Base-by-base conservation (phyloP, 1,140 invertebrate genomes). In the Campodea augens region DNA sequence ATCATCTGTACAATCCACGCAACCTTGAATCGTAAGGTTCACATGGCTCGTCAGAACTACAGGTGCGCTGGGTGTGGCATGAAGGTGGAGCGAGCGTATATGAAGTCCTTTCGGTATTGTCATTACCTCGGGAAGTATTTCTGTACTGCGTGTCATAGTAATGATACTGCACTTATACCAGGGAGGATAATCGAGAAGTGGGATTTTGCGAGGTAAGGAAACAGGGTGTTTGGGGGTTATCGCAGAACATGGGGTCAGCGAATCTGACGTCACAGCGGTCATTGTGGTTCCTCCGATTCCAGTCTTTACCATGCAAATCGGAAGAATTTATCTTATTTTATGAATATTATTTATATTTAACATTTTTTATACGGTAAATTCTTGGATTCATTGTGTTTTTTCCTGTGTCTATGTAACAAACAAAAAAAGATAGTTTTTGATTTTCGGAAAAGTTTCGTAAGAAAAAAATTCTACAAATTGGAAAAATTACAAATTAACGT, bases 111-210 rank as follows among this genome's bases (percentile, higher is more conserved):
- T 60, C 69, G 81, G 5, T 86, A 84, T 55, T 91, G 87, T 60
- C 73, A 83, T 55, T 91, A 91, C 59, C 64, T 88, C 38, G 84
- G 83, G 13, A 75, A 84, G 54, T 87, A 83, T 62, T 86, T 90
- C 60, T 91, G 87, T 58, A 85, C 83, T 4, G 82, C 81, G 24
- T 91, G 87, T 58, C 86, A 90, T 61, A 76, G 70, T 7, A 81
- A 84, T 58, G 72, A 83, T 52, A 64, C 74, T 40, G 67, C 77
- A 4, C 60, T 77, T 41, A 81, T 90, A 53, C 87, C 87, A 18
- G 81, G 76, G 12, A 69, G 75, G 54, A 77, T 91, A 36, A 60
- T 87, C 12, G 67, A 73, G 46, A 73, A 76, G 54, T 83, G 79
- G 78, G 75, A 80, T 57, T 78, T 85, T 54, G 73, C 61, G 25